Percentiles rank a stretch among this genome's conserved stretches.
Conservation (phyloP, 2,113 vertebrate species). For the Dinomys branickii region DNA sequence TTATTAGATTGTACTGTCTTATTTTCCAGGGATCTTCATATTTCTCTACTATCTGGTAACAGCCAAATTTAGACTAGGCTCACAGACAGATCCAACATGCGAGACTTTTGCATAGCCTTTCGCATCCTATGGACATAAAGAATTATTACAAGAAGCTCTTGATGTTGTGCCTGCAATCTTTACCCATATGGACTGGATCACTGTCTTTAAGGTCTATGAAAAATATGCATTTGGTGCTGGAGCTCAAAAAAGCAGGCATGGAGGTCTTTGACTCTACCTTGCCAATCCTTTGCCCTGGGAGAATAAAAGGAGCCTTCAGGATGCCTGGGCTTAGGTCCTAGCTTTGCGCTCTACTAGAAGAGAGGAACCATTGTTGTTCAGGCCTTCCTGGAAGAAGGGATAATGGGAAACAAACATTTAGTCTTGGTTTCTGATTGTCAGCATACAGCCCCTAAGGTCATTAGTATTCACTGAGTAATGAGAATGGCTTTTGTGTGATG, state of each 20-base stretch:
- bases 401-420: not conserved
- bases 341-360: not conserved
- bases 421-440: not conserved
- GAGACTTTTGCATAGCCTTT: not conserved
- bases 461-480: not conserved
- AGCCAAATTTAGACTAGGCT: not conserved
- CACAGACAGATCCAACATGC: not conserved
- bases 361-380: not conserved
- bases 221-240: not conserved
- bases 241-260: not conserved
- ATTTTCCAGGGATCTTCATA: not conserved
- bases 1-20: not conserved
- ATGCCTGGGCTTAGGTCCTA: not conserved
- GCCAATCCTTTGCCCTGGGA: not conserved
- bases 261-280: not conserved
- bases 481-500: not conserved
- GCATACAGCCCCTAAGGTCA: not conserved
- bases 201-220: not conserved
- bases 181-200: not conserved
- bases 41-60: not conserved
- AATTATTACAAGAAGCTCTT: not conserved
- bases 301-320: not conserved
- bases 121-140: not conserved
- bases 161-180: not conserved
- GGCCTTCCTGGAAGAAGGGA: not conserved